Conservation (phyloP, 2,797 vertebrate genomes). For the Sebastes nivosus region DNA sequence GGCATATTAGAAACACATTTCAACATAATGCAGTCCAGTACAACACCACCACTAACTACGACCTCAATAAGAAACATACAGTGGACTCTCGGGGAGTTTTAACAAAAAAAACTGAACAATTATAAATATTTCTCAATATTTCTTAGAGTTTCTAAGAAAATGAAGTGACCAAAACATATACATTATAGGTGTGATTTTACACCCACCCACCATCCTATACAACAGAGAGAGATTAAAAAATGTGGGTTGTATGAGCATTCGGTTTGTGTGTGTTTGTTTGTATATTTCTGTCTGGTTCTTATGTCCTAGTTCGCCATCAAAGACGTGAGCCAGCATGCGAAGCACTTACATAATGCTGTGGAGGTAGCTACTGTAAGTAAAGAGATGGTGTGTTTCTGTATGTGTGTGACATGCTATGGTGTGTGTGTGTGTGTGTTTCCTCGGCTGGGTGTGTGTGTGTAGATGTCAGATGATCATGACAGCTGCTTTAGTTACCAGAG, state of each 20-base stretch:
- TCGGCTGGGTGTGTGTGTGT: conserved; percentile 8
- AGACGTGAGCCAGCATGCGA: conserved; percentile 23
- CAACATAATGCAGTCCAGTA: background rate
- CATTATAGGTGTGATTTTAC: background rate
- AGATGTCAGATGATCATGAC: conserved; percentile 43
- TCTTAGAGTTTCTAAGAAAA: background rate
- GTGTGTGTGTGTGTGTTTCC: background rate
- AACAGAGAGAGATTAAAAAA: conserved; percentile 1
- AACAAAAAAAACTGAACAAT: background rate
- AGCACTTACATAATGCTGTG: conserved; percentile 45
- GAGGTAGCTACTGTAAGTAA: conserved; percentile 22
- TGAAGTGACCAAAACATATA: background rate
- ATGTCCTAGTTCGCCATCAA: conserved; percentile 42
- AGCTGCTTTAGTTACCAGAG: conserved; percentile 41
- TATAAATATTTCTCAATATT: background rate
- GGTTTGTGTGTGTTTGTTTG: conserved; percentile 7
- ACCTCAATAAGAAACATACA: background rate
- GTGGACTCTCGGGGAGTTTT: background rate
- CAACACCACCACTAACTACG: background rate
- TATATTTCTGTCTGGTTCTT: conserved; percentile 8
- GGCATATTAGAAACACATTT: background rate
- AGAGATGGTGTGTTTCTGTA: conserved; percentile 2
- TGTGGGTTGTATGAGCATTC: conserved; percentile 4
- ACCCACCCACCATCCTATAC: background rate
- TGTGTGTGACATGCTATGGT: background rate